Percentiles rank a stretch among this genome's conserved stretches.
Evolutionary conservation across 2,888 invertebrate species (phyloP).

Genomic region (Diarsia brunnea): DNA sequence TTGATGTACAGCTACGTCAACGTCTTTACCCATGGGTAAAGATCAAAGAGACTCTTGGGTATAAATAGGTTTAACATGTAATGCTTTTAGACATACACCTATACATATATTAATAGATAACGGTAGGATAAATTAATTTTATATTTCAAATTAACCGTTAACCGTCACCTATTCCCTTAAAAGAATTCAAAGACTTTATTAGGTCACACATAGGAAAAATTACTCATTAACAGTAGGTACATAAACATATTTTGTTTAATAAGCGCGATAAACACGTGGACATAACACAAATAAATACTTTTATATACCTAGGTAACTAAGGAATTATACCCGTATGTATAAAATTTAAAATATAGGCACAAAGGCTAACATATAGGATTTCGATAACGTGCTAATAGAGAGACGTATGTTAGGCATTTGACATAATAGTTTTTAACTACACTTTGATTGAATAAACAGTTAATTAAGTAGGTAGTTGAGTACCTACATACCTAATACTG

Average conservation of each 20-base stretch:
- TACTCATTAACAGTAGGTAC: neutral
- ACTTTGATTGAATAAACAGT: neutral
- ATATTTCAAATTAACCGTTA: neutral
- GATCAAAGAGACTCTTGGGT: neutral
- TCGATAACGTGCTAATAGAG: slow-evolving; percentile 1
- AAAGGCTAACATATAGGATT: neutral
- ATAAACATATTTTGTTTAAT: neutral
- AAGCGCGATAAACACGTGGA: slow-evolving; percentile 17
- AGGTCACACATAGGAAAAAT: neutral
- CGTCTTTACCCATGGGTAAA: neutral
- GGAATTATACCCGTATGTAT: neutral
- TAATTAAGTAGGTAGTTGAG: neutral
- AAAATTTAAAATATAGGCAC: neutral
- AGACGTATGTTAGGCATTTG: neutral
- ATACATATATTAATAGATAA: neutral
- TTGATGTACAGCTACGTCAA: neutral
- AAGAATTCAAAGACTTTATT: neutral
- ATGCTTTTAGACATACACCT: neutral
- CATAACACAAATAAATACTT: slow-evolving; percentile 31
- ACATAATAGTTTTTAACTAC: neutral
- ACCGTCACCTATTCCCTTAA: neutral
- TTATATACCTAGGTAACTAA: neutral
- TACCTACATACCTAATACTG: neutral
- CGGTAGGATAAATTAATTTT: neutral
- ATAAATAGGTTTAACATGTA: neutral